These are phyloP conservation scores for Tethya wilhelma DNA, from an alignment of 37 sponge, comb jelly and placozoan species.

Conservation along the genomic window DNA sequence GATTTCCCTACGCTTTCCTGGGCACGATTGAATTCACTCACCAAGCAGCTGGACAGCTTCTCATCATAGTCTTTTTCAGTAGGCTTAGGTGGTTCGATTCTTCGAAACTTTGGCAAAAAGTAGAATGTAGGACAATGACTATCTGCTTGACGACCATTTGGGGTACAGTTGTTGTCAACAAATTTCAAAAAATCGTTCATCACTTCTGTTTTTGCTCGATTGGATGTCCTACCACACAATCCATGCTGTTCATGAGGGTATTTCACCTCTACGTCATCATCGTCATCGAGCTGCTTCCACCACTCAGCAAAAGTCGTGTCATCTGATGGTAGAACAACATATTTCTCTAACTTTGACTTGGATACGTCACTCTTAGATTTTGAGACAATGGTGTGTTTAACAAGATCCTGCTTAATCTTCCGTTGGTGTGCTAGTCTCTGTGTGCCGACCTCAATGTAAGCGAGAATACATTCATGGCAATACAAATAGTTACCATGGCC, in stretches of 20 bases:
- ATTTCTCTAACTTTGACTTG: slow-evolving; percentile 1
- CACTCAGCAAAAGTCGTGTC: not conserved
- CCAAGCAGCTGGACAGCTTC: slow-evolving; percentile 16
- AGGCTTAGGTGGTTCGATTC: slow-evolving; percentile 8
- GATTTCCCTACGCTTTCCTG: slow-evolving; percentile 21
- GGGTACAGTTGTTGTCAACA: too few relatives aligned
- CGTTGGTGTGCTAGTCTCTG: slow-evolving; percentile 12
- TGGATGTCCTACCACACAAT: too few relatives aligned
- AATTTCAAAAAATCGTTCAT: too few relatives aligned
- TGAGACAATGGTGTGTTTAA: slow-evolving; percentile 1
- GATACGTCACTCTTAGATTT: too few relatives aligned
- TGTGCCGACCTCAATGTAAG: not conserved
- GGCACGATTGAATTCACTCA: slow-evolving; percentile 37
- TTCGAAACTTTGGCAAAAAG: slow-evolving; percentile 23
- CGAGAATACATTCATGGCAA: slow-evolving; percentile 19
- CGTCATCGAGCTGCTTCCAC: not conserved
- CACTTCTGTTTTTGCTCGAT: too few relatives aligned
- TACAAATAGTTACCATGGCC: slow-evolving; percentile 32
- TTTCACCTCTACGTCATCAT: not conserved
- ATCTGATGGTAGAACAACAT: not conserved
- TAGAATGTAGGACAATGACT: slow-evolving; percentile 20
- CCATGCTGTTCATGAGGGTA: too few relatives aligned
- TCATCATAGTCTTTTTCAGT: slow-evolving; percentile 14
- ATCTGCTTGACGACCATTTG: too few relatives aligned
- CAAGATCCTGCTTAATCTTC: slow-evolving; percentile 9